These are phyloP conservation scores for Echiichthys vipera DNA, from an alignment of 2,797 vertebrate genomes.

Conservation along the genomic window DNA sequence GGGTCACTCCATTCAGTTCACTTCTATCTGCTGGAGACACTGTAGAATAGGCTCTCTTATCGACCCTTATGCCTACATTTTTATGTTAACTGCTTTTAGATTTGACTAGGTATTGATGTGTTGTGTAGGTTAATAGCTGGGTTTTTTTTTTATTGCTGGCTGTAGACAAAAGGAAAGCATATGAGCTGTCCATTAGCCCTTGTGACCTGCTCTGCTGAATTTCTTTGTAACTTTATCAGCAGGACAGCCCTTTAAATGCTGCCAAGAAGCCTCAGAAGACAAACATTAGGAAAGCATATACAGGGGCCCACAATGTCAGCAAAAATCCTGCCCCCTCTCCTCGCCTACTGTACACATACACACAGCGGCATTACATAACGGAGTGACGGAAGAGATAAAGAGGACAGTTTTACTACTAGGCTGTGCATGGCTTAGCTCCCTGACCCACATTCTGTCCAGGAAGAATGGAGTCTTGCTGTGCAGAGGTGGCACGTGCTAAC, in stretches of 20 bases:
- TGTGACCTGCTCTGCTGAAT: neutral
- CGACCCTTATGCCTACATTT: neutral
- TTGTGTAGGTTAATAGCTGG: neutral
- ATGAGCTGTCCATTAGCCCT: slow-evolving; percentile 19
- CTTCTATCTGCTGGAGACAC: neutral
- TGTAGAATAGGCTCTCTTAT: neutral
- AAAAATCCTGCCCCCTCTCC: slow-evolving; percentile 38
- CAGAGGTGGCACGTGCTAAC: slow-evolving; percentile 31
- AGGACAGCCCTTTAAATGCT: slow-evolving; percentile 15
- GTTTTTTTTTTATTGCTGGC: neutral
- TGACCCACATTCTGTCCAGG: slow-evolving; percentile 80
- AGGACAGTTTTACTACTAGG: slow-evolving; percentile 81
- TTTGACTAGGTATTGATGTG: neutral
- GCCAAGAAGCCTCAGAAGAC: slow-evolving; percentile 43
- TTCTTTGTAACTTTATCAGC: slow-evolving; percentile 18
- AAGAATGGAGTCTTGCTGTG: slow-evolving; percentile 45
- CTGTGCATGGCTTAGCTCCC: slow-evolving; percentile 73
- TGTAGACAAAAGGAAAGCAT: neutral
- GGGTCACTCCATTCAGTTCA: neutral
- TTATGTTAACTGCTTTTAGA: too few species aligned
- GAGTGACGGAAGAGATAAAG: slow-evolving; percentile 81
- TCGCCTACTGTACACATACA: slow-evolving; percentile 65
- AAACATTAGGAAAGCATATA: slow-evolving; percentile 55
- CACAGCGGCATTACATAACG: slow-evolving; percentile 77
- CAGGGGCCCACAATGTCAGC: slow-evolving; percentile 60